Evolutionary conservation across 1,140 invertebrate species (phyloP), one percentile per base, ranked within the genome.

Genomic region (Trichoplusia ni): DNA sequence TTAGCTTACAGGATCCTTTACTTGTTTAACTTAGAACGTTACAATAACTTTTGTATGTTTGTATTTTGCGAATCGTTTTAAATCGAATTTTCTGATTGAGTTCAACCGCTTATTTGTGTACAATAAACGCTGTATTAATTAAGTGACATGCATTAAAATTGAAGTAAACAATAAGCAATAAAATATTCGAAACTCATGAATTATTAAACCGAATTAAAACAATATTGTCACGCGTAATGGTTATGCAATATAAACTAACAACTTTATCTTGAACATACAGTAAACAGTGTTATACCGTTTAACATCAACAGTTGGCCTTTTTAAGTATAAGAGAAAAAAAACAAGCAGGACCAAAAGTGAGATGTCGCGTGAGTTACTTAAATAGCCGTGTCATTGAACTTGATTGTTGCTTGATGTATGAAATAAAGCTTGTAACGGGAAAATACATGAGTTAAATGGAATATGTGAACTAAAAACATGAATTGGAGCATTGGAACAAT

Each of bases 371-470:
- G n/a, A 74, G 69, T 77, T 70, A 74, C 40, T 56, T 53, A 68
- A 68, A 62, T 65, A 68, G 62, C 53, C 29, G 67, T 65, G 79
- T 82, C 79, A 66, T 75, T 77, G 79, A 84, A 81, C 81, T 65
- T 80, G 53, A 75, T 77, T 70, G 67, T 74, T 65, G 61, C 35
- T 51, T 64, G 47, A 53, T 59, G 61, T 42, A 54, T 67, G 51
- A 40, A 25, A 14, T 37, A 11, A 47, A 64, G 40, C 42, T 25
- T 25, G n/a, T n/a, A n/a, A n/a, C n/a, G n/a, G n/a, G n/a, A n/a
- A n/a, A n/a, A n/a, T n/a, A n/a, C n/a, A n/a, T n/a, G n/a, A n/a
- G n/a, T n/a, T n/a, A n/a, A n/a, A n/a, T n/a, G n/a, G n/a, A n/a
- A n/a, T n/a, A n/a, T n/a, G n/a, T n/a, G n/a, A n/a, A n/a, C n/a